Evolutionary conservation across 2,113 vertebrate genomes (phyloP).

Genomic region (Seriola quinqueradiata): DNA sequence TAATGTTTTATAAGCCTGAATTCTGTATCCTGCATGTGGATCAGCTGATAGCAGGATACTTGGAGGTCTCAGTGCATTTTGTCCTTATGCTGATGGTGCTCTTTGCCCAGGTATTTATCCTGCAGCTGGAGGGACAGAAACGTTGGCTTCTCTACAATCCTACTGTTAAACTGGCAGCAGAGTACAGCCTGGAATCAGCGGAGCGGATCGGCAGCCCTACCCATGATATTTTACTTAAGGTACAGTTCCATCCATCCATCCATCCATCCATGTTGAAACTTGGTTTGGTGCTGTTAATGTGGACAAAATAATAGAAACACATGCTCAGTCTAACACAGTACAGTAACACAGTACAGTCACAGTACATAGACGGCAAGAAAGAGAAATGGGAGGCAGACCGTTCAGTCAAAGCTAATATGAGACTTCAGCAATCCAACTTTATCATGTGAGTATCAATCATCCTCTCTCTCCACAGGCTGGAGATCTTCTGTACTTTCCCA

Average conservation of each 20-base stretch:
- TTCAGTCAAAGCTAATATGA: too few species aligned
- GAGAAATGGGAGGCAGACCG: too few species aligned
- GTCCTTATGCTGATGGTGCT: background rate
- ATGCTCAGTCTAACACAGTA: too few species aligned
- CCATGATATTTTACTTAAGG: slow-evolving; percentile 90
- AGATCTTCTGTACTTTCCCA: slow-evolving; percentile 93
- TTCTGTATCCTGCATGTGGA: too few species aligned
- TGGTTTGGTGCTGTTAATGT: too few species aligned
- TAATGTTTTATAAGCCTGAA: too few species aligned
- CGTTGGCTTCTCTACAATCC: slow-evolving; percentile 92
- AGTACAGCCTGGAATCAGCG: slow-evolving; percentile 88
- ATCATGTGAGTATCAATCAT: background rate
- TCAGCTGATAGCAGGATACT: background rate
- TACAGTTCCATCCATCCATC: slow-evolving; percentile 50
- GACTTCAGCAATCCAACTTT: too few species aligned
- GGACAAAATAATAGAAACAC: too few species aligned
- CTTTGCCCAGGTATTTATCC: slow-evolving; percentile 88
- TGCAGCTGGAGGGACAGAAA: slow-evolving; percentile 94
- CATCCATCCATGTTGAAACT: too few species aligned
- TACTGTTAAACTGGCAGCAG: slow-evolving; percentile 87
- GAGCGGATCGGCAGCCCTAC: slow-evolving; percentile 88
- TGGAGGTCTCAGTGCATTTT: background rate
- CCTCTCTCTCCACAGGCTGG: slow-evolving; percentile 83
- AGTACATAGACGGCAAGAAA: too few species aligned
- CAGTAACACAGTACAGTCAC: too few species aligned